These are phyloP conservation scores for Pelecanoides urinatrix DNA, from an alignment of 2,113 vertebrate species.

Conservation along the genomic window DNA sequence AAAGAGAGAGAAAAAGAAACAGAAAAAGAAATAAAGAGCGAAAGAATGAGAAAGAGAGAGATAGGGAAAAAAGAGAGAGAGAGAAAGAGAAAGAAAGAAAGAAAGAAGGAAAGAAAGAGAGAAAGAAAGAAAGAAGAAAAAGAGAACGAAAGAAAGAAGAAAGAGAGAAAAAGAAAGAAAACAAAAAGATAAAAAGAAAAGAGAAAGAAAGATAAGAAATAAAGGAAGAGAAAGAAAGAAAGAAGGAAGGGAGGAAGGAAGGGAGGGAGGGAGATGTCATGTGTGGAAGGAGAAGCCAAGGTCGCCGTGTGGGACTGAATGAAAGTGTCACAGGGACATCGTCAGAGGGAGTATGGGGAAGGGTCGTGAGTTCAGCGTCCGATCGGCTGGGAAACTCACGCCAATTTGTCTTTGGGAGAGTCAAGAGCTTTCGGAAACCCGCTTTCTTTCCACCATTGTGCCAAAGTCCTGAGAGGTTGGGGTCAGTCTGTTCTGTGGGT, in stretches of 20 bases:
- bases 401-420: neutral
- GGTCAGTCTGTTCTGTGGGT: neutral
- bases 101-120: accelerated
- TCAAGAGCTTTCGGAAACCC: neutral
- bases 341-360: neutral
- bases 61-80: no score
- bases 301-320: neutral
- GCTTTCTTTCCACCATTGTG: neutral
- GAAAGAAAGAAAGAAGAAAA: neutral
- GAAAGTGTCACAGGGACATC: neutral
- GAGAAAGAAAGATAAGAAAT: no score
- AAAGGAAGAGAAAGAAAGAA: neutral
- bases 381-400: neutral
- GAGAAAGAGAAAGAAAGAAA: no score
- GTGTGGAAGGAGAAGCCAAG: neutral
- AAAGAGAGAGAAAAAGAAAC: neutral
- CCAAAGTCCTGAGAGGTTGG: neutral
- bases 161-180: neutral
- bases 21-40: neutral
- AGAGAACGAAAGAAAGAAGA: no score
- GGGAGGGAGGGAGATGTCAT: neutral
- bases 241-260: neutral
- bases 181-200: neutral
- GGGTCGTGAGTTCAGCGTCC: neutral
- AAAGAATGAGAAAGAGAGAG: accelerated